Percentiles rank a stretch among this genome's conserved stretches.
Evolutionary conservation across 2,888 invertebrate genomes (phyloP).

Genomic region (Alentia gelatinosa): DNA sequence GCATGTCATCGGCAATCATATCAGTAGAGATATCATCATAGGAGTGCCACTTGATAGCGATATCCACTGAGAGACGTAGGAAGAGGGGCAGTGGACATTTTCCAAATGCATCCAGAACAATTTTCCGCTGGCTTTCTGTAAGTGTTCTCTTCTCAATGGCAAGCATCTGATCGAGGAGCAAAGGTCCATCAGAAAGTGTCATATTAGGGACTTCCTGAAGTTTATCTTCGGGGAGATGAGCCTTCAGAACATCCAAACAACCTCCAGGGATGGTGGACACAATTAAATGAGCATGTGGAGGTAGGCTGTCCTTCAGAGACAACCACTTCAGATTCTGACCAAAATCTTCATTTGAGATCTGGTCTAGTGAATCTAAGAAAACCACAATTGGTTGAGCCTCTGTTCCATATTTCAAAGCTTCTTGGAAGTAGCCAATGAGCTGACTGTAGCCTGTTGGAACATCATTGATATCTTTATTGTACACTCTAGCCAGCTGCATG

Average conservation of each 20-base stretch:
- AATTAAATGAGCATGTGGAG: conserved; percentile 46
- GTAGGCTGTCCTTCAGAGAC: conserved; percentile 35
- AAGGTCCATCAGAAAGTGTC: conserved; percentile 50
- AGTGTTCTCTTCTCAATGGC: conserved; percentile 31
- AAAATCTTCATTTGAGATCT: conserved; percentile 60
- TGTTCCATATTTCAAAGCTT: conserved; percentile 56
- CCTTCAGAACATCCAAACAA: conserved; percentile 58
- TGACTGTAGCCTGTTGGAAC: conserved; percentile 58
- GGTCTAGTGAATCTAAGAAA: conserved; percentile 59
- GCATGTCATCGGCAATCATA: conserved; percentile 55
- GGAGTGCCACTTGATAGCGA: conserved; percentile 63
- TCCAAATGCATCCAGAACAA: conserved; percentile 59
- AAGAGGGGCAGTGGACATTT: conserved; percentile 64
- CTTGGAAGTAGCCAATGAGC: conserved; percentile 50
- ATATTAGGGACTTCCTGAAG: conserved; percentile 54
- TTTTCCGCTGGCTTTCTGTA: conserved; percentile 45
- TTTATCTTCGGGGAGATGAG: conserved; percentile 45
- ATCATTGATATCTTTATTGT: neutral
- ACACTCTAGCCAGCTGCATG: conserved; percentile 57
- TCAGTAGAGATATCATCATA: conserved; percentile 62
- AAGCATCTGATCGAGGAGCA: conserved; percentile 59
- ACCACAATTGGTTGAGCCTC: conserved; percentile 22
- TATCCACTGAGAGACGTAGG: conserved; percentile 62
- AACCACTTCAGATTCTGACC: conserved; percentile 61
- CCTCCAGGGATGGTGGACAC: conserved; percentile 59